Evolutionary conservation across 2,113 vertebrate species (phyloP), one percentile per base, ranked within the genome.

Genomic region (Pycnonotus jocosus): DNA sequence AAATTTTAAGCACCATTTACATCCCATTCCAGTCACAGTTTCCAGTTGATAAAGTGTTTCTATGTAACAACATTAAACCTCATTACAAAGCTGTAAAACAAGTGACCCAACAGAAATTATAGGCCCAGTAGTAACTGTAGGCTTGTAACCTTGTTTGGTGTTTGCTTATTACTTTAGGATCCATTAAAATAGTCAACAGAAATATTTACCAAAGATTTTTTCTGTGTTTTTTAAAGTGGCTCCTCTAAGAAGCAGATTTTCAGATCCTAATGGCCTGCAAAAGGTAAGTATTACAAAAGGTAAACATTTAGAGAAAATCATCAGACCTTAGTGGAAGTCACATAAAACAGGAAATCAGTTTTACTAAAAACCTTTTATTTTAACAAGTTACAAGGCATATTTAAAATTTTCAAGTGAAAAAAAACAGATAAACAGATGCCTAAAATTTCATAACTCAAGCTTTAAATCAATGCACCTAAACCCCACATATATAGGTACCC

Each of bases 171-270:
- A 89, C 9, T 81, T 92, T 11, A 44, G 27, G 15, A 22, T 74
- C 21, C 11, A 53, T n/a, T 68, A 38, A 65, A 88, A 45, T 14
- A 60, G 57, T 66, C 56, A 66, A 69, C 14, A 69, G 50, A 82
- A 93, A 90, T 66, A 87, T 17, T 98, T 98, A 99, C 99, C 99
- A 9, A 99, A 99, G 54, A 99, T 98, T 91, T 97, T 98, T 93
- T 99, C 98, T 0, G 99, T 99, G 97, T 99, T 99, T 96, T 99
- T 99, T 54, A 99, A 98, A 2, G 99, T 99, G 81, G 99, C 99
- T 96, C 99, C 99, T 97, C 99, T 97, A 28, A 99, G 99, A 92
- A 99, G 98, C 96, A 99, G 77, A 97, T 99, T 99, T 96, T 99
- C 99, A 1, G 99, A 99, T 92, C 99, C 99, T 73, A 99, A 95